Percentiles rank a stretch among this genome's conserved stretches.
phyloP scores from a whole-genome alignment of 1,140 invertebrate genomes.

The Globodera ellingtonae region DNA sequence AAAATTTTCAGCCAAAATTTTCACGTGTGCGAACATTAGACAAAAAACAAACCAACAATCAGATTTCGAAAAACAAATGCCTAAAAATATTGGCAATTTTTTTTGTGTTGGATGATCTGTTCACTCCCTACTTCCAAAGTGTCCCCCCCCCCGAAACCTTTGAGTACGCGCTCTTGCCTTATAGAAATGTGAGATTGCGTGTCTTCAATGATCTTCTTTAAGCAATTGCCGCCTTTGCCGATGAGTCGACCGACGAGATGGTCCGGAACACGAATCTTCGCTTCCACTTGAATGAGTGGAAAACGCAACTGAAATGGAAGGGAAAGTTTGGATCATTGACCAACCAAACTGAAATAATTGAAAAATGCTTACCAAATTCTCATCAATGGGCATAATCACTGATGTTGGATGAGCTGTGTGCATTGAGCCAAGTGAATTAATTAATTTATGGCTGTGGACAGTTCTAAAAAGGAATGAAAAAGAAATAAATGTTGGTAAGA shows the following conservation, averaged over 20 bases:
- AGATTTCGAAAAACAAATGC: too few relatives aligned
- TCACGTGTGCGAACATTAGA: too few relatives aligned
- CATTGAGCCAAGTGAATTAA: background rate
- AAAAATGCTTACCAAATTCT: background rate
- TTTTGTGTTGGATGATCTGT: too few relatives aligned
- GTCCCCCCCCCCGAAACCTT: background rate
- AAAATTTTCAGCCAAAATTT: too few relatives aligned
- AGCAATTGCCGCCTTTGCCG: conserved; percentile 15
- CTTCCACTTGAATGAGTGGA: conserved; percentile 4
- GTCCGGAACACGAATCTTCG: conserved; percentile 12
- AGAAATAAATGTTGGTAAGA: background rate
- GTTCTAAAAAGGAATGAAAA: background rate
- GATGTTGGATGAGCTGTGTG: background rate
- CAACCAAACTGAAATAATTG: background rate
- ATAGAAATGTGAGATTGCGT: conserved; percentile 16
- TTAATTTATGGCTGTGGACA: background rate
- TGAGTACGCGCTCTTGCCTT: background rate
- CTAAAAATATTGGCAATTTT: too few relatives aligned
- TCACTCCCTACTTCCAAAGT: too few relatives aligned
- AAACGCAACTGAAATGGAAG: background rate
- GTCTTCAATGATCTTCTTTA: conserved; percentile 16
- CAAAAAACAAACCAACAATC: too few relatives aligned
- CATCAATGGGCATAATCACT: background rate
- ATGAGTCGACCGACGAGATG: conserved; percentile 13
- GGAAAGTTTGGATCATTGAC: background rate